Conservation (phyloP, 2,888 invertebrate genomes). For the Hermodice carunculata region DNA sequence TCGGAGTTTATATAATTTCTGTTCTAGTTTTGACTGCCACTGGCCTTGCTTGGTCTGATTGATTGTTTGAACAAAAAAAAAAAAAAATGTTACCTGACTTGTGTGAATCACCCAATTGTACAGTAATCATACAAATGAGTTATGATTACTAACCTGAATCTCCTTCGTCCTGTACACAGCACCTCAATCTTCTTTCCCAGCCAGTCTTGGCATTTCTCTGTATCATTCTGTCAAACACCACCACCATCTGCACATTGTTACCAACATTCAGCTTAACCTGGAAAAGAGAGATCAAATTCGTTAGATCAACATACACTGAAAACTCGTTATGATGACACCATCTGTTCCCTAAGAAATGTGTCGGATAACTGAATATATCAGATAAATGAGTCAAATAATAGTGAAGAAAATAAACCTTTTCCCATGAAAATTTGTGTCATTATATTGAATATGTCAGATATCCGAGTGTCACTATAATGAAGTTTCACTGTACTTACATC, state of each 20-base stretch:
- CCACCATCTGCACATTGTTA: conserved; percentile 45
- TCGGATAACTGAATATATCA: too few relatives aligned
- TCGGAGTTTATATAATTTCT: too few relatives aligned
- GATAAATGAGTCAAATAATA: too few relatives aligned
- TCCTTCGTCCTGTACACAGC: conserved; percentile 3
- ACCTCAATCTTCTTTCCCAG: conserved; percentile 49
- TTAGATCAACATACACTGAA: not conserved
- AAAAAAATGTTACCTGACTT: not conserved
- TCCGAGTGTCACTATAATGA: too few relatives aligned
- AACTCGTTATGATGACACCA: too few relatives aligned
- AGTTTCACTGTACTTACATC: not conserved
- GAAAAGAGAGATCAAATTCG: not conserved
- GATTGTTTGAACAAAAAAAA: not conserved
- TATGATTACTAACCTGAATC: not conserved
- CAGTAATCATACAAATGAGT: not conserved
- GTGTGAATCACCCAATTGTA: not conserved
- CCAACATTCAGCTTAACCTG: conserved; percentile 47
- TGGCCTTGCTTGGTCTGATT: not conserved
- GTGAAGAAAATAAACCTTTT: too few relatives aligned
- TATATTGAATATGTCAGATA: too few relatives aligned
- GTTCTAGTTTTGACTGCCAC: too few relatives aligned
- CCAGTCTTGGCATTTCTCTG: conserved; percentile 65
- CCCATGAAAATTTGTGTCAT: too few relatives aligned
- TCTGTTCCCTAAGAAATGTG: too few relatives aligned
- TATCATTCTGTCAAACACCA: conserved; percentile 54